Evolutionary conservation across 2,797 vertebrate genomes (phyloP), one percentile per base, ranked within the genome.

Genomic region (Carapus acus): DNA sequence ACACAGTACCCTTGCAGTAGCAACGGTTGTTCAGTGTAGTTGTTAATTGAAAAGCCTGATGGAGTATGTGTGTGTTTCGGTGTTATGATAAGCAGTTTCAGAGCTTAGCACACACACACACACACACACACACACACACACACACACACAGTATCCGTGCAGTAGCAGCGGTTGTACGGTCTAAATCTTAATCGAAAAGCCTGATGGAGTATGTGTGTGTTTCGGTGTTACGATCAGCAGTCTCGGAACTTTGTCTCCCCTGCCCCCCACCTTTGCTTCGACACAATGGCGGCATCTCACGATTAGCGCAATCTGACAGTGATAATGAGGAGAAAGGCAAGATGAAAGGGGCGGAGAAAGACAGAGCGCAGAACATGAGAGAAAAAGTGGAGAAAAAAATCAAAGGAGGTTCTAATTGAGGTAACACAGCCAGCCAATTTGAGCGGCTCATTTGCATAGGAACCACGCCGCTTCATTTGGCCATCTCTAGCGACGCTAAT

Each of bases 401-500:
- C 82, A 85, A 91, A 92, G 91, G 85, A 84, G 86, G 89, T 89
- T 90, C 92, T 94, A 93, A 96, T 94, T 96, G 92, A 92, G 90
- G 93, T 93, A 93, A 94, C 90, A 87, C 90, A 66, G 64, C n/a
- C 62, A 70, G 77, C 72, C 80, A 92, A 92, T 94, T 91, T 91
- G 88, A 88, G 88, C 86, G 88, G 83, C 79, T 80, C 90, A 96
- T 97, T 95, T 93, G 91, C 93, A 92, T 93, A 91, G 9, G 24
- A 93, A 86, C 87, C 88, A 90, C 90, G 93, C 91, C 85, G 91
- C 91, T 91, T 91, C 86, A 90, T 80, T 85, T 85, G 83, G 83
- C 91, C 92, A 89, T 93, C 90, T 92, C 92, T 92, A 90, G 93
- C 89, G 83, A 91, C 90, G 89, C 89, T 98, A 96, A 96, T 93